These are phyloP conservation scores for Eristalis pertinax DNA, from an alignment of 2,888 invertebrate genomes.

Conservation along the genomic window DNA sequence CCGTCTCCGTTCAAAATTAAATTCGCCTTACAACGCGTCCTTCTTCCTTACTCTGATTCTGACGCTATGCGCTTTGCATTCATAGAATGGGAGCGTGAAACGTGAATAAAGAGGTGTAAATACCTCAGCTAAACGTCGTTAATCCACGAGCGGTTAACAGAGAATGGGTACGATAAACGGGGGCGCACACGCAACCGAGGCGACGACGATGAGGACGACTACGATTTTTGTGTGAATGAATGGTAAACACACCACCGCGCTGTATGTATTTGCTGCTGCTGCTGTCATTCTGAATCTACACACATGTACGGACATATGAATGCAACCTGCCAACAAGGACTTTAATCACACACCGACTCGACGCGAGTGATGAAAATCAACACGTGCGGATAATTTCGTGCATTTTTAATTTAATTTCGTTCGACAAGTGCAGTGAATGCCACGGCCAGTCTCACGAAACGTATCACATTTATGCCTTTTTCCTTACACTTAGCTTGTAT, in stretches of 20 bases:
- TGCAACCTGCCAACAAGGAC: too few relatives aligned
- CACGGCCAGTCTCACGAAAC: background rate
- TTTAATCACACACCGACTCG: too few relatives aligned
- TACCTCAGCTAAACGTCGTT: slow-evolving; percentile 46
- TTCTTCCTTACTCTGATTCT: background rate
- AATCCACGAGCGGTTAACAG: slow-evolving; percentile 45
- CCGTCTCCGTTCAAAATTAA: slow-evolving; percentile 35
- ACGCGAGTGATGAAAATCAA: too few relatives aligned
- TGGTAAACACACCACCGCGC: too few relatives aligned
- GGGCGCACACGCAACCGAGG: background rate
- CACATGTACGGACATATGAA: too few relatives aligned
- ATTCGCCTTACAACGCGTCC: slow-evolving; percentile 9
- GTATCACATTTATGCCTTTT: background rate
- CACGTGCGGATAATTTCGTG: too few relatives aligned
- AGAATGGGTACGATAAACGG: slow-evolving; percentile 20
- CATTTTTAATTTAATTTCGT: too few relatives aligned
- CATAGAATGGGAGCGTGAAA: slow-evolving; percentile 2
- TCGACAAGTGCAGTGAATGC: slow-evolving; percentile 15
- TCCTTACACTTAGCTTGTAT: slow-evolving; percentile 33
- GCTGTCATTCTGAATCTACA: too few relatives aligned
- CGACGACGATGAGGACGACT: background rate
- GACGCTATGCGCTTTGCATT: background rate
- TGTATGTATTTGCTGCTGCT: too few relatives aligned
- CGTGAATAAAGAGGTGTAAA: slow-evolving; percentile 24
- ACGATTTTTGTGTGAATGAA: background rate